Evolutionary conservation across 2,113 vertebrate species (phyloP), one percentile per base, ranked within the genome.

Genomic region (Cyprinodon tularosa): DNA sequence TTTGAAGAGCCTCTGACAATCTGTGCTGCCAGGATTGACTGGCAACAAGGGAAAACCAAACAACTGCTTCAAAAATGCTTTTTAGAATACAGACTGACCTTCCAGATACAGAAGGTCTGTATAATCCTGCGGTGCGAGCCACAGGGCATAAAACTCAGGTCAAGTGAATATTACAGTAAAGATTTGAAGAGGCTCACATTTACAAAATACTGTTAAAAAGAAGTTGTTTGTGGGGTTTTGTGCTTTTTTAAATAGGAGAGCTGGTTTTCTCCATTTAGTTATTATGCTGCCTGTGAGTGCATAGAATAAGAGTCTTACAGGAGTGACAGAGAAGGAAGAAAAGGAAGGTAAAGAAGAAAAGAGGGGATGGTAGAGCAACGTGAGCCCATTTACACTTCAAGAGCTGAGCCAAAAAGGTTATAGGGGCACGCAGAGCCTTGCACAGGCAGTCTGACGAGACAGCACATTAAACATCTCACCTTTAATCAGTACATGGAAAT

Each of bases 311-410:
- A 77, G 77, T 68, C 78, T 88, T 77, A 78, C 77, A 77, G 83
- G 82, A 90, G 81, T 86, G 86, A 86, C 83, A 84, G 77, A 72
- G 83, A 80, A 72, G 59, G 78, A 86, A 80, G 71, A 68, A 75
- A 69, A 72, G 14, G 50, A 57, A 53, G 50, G 50, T 57, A 57
- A 66, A 29, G 65, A 69, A 61, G 45, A 67, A 42, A 79, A 68
- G 69, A 72, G 37, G 78, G 74, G 74, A 73, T 76, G 74, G 76
- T 78, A 83, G 69, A 87, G 87, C 82, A 67, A 77, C 79, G 80
- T 71, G 87, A 91, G 73, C 69, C 83, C 76, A 93, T 94, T 94
- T 94, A 90, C 91, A 94, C 93, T 92, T 93, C 92, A 94, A 93
- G 90, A 90, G 91, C 81, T 64, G 77, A 86, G 84, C 86, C 76